A percentile compares a stretch with the other conserved stretches of the same genome.
Conservation (phyloP, 2,888 invertebrate genomes). For the Synanthedon formicaeformis region DNA sequence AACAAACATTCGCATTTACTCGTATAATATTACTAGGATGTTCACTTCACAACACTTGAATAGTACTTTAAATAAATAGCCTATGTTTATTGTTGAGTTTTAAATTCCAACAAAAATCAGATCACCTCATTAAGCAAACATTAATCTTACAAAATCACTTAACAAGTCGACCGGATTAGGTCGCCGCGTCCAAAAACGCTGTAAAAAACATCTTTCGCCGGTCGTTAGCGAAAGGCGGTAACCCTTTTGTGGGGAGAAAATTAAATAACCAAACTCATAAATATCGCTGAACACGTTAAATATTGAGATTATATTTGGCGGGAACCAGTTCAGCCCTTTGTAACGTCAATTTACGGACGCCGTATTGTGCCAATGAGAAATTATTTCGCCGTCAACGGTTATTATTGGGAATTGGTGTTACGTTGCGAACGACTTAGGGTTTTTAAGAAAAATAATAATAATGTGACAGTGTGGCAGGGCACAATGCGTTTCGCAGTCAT, state of each 20-base stretch:
- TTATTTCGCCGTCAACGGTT: not conserved
- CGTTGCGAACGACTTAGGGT: too few species aligned
- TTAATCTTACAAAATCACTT: constrained; percentile 50
- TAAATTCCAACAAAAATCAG: not conserved
- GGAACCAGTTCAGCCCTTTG: constrained; percentile 21
- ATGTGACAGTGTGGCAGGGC: too few species aligned
- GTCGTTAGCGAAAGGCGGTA: constrained; percentile 43
- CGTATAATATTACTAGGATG: too few species aligned
- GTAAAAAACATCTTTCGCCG: constrained; percentile 26
- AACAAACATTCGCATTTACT: too few species aligned
- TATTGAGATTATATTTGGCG: constrained; percentile 19
- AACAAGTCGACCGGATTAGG: constrained; percentile 40
- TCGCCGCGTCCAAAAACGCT: constrained; percentile 25
- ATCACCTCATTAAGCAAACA: constrained; percentile 37
- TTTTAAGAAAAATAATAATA: too few species aligned
- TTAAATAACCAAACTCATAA: constrained; percentile 32
- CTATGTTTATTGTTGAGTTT: too few species aligned
- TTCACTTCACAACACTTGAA: too few species aligned
- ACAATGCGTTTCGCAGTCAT: too few species aligned
- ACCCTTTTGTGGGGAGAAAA: constrained; percentile 25
- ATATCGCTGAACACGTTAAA: constrained; percentile 30
- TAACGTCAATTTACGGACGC: constrained; percentile 5
- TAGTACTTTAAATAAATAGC: too few species aligned
- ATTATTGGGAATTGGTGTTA: not conserved
- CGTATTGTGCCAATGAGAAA: not conserved